Conservation (phyloP, 2,113 vertebrate species). For the Halichoerus grypus region DNA sequence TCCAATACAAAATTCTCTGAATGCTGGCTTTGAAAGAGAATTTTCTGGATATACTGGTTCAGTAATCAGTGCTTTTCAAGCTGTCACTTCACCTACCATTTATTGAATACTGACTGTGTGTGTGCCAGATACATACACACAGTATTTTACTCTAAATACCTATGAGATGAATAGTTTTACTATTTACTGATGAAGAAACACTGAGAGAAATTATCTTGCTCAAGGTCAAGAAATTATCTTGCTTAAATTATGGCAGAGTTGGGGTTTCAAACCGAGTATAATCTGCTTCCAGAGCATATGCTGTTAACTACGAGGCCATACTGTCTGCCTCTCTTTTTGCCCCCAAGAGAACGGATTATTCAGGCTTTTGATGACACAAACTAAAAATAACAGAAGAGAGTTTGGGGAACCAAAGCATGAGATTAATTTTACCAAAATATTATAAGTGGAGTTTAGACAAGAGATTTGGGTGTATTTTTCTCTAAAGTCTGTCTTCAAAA, state of each 20-base stretch:
- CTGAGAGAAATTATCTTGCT: background rate
- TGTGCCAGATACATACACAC: background rate
- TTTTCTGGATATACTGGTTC: background rate
- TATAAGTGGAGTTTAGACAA: constrained; percentile 43
- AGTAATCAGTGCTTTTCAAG: background rate
- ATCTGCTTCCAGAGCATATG: background rate
- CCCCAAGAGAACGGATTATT: background rate
- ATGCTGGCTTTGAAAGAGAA: constrained; percentile 46
- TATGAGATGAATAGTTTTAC: background rate
- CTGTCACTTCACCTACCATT: background rate
- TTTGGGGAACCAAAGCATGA: background rate
- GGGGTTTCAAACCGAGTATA: background rate
- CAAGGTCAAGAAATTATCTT: background rate
- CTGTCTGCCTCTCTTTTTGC: background rate
- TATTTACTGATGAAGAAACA: background rate
- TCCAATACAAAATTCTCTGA: constrained; percentile 25
- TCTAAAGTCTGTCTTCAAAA: constrained; percentile 39
- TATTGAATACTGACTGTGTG: background rate
- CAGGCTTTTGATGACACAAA: background rate
- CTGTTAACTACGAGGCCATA: background rate
- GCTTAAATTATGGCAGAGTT: background rate
- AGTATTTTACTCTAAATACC: background rate
- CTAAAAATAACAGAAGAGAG: background rate
- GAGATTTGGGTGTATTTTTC: background rate
- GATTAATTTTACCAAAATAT: constrained; percentile 32